Evolutionary conservation across 2,888 invertebrate species (phyloP).

Genomic region (Cataglyphis rosenhaueri): DNA sequence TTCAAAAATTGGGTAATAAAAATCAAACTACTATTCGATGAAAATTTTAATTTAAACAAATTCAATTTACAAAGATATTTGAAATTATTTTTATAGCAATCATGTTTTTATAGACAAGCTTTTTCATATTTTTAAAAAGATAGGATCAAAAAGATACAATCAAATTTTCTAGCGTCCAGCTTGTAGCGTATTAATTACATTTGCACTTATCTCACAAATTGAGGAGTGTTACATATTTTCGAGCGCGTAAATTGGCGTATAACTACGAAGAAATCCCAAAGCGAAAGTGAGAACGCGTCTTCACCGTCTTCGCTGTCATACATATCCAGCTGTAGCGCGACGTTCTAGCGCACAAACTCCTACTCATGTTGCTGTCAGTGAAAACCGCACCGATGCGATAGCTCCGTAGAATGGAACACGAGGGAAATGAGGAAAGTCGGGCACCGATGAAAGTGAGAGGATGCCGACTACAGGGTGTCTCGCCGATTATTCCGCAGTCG

Average conservation of each 20-base stretch:
- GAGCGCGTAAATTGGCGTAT: conserved; percentile 8
- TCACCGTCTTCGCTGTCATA: conserved; percentile 36
- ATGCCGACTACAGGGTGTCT: conserved; percentile 71
- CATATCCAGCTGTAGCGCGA: conserved; percentile 4
- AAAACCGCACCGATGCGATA: conserved; percentile 72
- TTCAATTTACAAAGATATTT: background rate
- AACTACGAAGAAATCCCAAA: conserved; percentile 41
- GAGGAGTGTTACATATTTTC: background rate
- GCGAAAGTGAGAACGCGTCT: conserved; percentile 52
- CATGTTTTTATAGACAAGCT: background rate
- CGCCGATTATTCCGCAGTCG: conserved; percentile 44
- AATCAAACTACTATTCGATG: background rate
- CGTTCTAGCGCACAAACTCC: conserved; percentile 62
- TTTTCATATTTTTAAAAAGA: background rate
- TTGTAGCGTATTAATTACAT: background rate
- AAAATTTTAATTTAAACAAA: background rate
- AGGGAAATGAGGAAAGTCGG: conserved; percentile 81
- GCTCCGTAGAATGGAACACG: conserved; percentile 67
- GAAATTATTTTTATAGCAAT: background rate
- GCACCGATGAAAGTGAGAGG: conserved; percentile 80
- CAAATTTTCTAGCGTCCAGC: background rate
- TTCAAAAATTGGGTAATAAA: background rate
- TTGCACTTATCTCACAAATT: background rate
- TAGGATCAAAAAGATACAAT: background rate
- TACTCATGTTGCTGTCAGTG: conserved; percentile 70